phyloP scores from a whole-genome alignment of 2,113 vertebrate genomes.

The Sinocyclocheilus anophthalmus region DNA sequence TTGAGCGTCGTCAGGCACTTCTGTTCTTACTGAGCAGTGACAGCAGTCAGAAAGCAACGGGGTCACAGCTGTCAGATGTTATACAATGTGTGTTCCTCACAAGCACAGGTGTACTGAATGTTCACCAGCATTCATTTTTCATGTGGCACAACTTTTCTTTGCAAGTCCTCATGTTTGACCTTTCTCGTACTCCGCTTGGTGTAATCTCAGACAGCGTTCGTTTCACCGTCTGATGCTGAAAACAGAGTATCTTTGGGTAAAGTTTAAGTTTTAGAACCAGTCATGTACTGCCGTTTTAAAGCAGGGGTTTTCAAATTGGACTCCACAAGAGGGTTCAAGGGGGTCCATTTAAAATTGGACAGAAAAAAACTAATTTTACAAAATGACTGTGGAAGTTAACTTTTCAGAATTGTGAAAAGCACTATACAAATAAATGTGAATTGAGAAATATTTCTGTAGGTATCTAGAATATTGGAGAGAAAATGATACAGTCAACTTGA shows the following conservation, averaged over 20 bases:
- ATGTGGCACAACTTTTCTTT: background rate
- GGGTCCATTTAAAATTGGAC: too few species aligned
- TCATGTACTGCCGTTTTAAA: background rate
- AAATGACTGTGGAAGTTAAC: too few species aligned
- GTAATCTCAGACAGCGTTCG: slow-evolving; percentile 7
- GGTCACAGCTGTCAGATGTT: background rate
- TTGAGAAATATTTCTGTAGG: too few species aligned
- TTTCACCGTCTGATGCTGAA: background rate
- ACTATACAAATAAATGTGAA: too few species aligned
- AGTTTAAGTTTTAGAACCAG: background rate
- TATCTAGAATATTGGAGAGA: too few species aligned
- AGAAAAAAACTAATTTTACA: too few species aligned
- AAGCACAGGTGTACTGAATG: background rate
- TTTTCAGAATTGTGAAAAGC: too few species aligned
- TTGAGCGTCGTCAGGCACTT: background rate
- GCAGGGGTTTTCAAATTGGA: background rate
- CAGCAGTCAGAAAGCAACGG: background rate
- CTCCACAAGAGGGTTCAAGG: background rate
- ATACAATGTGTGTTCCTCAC: background rate
- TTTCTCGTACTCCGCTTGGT: background rate
- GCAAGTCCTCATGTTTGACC: background rate
- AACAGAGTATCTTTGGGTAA: background rate
- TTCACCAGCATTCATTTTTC: slow-evolving; percentile 8
- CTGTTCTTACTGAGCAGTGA: background rate
- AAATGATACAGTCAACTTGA: too few species aligned